These are phyloP conservation scores for Eupeodes luniger DNA, from an alignment of 2,888 invertebrate species.

Conservation along the genomic window DNA sequence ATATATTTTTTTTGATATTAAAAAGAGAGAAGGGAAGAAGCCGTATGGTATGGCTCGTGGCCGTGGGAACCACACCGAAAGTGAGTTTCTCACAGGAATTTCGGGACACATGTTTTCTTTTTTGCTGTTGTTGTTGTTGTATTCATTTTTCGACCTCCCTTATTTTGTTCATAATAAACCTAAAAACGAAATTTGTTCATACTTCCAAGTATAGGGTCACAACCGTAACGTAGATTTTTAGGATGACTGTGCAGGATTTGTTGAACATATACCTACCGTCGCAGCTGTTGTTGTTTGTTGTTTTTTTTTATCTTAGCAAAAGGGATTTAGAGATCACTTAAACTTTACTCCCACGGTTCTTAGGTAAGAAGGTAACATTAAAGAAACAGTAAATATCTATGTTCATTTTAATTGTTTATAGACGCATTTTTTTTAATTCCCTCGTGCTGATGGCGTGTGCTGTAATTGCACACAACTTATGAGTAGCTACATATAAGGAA, in stretches of 20 bases:
- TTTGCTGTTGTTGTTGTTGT: conserved; percentile 51
- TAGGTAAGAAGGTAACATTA: conserved; percentile 41
- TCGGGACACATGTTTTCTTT: conserved; percentile 83
- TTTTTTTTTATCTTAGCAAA: conserved; percentile 27
- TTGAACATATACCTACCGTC: conserved; percentile 38
- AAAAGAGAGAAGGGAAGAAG: conserved; percentile 70
- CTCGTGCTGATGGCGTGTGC: conserved; percentile 64
- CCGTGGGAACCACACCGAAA: conserved; percentile 83
- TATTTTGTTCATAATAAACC: conserved; percentile 20
- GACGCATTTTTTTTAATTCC: conserved; percentile 22
- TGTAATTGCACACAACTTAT: not conserved
- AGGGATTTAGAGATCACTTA: conserved; percentile 49
- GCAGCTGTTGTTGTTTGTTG: conserved; percentile 68
- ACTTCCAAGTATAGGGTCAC: conserved; percentile 25
- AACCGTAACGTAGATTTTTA: conserved; percentile 4
- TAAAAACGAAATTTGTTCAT: conserved; percentile 48
- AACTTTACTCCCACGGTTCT: conserved; percentile 69
- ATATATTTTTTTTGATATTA: not conserved
- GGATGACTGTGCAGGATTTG: conserved; percentile 53
- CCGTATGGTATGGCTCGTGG: conserved; percentile 83
- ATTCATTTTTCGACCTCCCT: conserved; percentile 21
- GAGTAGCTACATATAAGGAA: conserved; percentile 23
- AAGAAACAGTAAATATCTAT: conserved; percentile 7
- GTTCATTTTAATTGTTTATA: not conserved
- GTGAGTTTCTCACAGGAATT: conserved; percentile 83